Percentiles rank a stretch among this genome's conserved stretches.
Evolutionary conservation across 2,888 invertebrate species (phyloP).

Genomic region (Pinctada fucata): DNA sequence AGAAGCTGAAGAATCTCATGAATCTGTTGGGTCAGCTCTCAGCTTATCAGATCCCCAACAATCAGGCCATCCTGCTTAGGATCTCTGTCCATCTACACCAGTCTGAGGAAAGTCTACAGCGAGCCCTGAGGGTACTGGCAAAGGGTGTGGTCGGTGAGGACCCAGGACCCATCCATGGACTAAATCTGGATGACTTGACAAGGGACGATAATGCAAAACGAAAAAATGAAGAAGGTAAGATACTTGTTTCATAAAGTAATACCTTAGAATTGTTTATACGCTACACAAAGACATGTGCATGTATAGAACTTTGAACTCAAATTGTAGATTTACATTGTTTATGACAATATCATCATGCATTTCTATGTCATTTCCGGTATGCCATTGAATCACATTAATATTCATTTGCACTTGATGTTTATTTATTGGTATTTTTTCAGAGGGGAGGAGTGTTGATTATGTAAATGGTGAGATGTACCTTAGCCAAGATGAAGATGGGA

Average conservation of each 20-base stretch:
- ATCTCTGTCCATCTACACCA: not conserved
- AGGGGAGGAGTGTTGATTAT: not conserved
- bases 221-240: no score
- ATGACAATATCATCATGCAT: no score
- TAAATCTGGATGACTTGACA: not conserved
- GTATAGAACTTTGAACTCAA: no score
- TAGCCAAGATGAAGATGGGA: not conserved
- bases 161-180: not conserved
- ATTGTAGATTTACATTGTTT: no score
- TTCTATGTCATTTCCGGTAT: no score
- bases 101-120: not conserved
- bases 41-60: not conserved
- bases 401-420: no score
- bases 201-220: not conserved
- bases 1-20: slow-evolving; percentile 3
- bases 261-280: no score
- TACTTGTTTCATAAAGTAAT: no score
- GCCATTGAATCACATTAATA: no score
- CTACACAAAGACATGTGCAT: no score
- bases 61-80: not conserved
- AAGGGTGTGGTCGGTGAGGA: not conserved
- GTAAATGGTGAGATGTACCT: not conserved
- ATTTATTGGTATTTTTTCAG: not conserved
- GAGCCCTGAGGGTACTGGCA: not conserved
- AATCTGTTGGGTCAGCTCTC: not conserved